Evolutionary conservation across 2,113 vertebrate genomes (phyloP), one percentile per base, ranked within the genome.

Genomic region (Philantomba maxwellii): DNA sequence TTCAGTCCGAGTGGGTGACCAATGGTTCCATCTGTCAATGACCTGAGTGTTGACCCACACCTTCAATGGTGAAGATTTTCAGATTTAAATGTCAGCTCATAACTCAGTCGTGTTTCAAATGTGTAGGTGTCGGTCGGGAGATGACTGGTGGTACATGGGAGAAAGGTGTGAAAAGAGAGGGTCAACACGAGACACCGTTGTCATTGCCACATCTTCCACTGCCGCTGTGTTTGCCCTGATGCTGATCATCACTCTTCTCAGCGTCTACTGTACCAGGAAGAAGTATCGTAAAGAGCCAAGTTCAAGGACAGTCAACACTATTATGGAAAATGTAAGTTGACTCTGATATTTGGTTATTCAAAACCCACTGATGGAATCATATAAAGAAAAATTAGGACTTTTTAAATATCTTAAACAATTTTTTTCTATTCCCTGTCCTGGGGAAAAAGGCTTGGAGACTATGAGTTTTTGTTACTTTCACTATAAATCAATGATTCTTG

Each of bases 111-210:
- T 6, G 16, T 77, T 95, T 36, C 26, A 2, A 9, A 9, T 85
- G 13, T 94, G 33, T 87, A 99, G 99, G 98, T 99, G 99, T 96
- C 97, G 89, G 1, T 99, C 98, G 43, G 99, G 99, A 4, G 81
- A 97, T 0, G 95, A 98, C 98, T 99, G 99, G 99, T 99, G 99
- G 99, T 99, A 99, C 97, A 98, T 98, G 10, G 99, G 99, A 21
- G 88, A 98, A 83, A 98, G 94, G 80, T 99, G 99, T 98, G 99
- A 99, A 97, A 97, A 91, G 87, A 99, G 91, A 94, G 99, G 99
- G 80, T 98, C 99, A 2, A 78, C 16, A 11, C 49, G 1, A 7
- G 99, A 99, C 94, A 99, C 98, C 47, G 95, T 94, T n/a, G 33
- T 98, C 75, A 98, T 99, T 2, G 98, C 99, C 0, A 98, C 98